phyloP scores from a whole-genome alignment of 30 jellyfish, hydroid and myxozoan species.

The Cassiopea xamachana region DNA sequence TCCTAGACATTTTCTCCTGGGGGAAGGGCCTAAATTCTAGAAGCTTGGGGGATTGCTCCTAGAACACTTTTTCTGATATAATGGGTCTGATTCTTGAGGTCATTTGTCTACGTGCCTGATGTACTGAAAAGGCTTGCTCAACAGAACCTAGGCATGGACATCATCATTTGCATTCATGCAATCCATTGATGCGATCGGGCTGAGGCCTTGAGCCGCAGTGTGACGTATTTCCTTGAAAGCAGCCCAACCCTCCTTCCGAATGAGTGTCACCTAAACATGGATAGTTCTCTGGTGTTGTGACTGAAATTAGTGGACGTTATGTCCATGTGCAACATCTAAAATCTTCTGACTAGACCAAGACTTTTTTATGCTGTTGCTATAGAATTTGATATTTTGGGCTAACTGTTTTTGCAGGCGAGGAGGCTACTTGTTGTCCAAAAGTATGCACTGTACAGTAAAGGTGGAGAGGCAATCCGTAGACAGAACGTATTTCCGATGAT shows the following conservation, averaged over 20 bases:
- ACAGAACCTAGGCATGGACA: too few relatives aligned
- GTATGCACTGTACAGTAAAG: not conserved
- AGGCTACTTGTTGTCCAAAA: not conserved
- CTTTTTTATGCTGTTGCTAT: not conserved
- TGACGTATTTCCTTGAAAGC: conserved; percentile 76
- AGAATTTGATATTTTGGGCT: not conserved
- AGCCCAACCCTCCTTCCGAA: conserved; percentile 82
- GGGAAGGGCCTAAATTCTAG: too few relatives aligned
- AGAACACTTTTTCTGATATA: too few relatives aligned
- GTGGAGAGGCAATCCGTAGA: not conserved
- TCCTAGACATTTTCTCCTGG: too few relatives aligned
- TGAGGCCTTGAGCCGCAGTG: conserved; percentile 32
- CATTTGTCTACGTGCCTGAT: too few relatives aligned
- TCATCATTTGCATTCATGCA: too few relatives aligned
- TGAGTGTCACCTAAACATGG: conserved; percentile 6
- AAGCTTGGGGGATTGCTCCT: too few relatives aligned
- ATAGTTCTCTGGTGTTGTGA: not conserved
- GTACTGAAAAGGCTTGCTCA: too few relatives aligned
- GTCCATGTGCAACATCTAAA: not conserved
- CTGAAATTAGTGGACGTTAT: conserved; percentile 1
- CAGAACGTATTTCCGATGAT: not conserved
- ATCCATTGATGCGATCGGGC: not conserved
- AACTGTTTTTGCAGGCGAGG: not conserved
- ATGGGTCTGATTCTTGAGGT: too few relatives aligned
- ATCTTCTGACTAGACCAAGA: not conserved